Evolutionary conservation across 2,797 vertebrate species (phyloP).

Genomic region (Mus caroli): DNA sequence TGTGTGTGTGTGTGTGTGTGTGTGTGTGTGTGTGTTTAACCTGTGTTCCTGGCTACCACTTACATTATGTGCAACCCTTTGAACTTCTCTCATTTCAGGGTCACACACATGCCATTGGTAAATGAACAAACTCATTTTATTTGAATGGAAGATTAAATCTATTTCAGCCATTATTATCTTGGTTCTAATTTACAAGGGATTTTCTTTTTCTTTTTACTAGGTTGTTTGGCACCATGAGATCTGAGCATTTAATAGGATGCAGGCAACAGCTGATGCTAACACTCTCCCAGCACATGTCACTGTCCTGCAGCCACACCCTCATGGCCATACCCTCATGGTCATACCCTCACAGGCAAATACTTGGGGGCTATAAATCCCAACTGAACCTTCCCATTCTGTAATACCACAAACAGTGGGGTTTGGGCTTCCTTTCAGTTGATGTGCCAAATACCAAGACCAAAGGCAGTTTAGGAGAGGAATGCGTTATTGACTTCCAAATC

Average conservation of each 20-base stretch:
- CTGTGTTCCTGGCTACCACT: neutral
- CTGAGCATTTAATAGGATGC: neutral
- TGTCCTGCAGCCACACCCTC: neutral
- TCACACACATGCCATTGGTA: neutral
- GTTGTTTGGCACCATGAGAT: neutral
- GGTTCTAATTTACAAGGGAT: neutral
- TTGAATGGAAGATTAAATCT: neutral
- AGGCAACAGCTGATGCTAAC: neutral
- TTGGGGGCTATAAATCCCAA: neutral
- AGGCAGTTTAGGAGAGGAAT: neutral
- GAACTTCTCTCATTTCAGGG: neutral
- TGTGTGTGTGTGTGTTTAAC: no score
- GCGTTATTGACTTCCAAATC: neutral
- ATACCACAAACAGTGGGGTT: neutral
- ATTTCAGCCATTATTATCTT: constrained; percentile 19
- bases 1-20: no score
- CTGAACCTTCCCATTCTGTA: neutral
- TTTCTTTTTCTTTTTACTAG: neutral
- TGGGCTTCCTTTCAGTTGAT: neutral
- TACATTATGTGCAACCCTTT: neutral
- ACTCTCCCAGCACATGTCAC: neutral
- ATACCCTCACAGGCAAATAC: neutral
- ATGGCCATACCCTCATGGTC: no score
- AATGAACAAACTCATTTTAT: constrained; percentile 9
- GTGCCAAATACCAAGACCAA: neutral